These are phyloP conservation scores for Eupelmus urozonus DNA, from an alignment of 2,888 invertebrate genomes.

Conservation along the genomic window DNA sequence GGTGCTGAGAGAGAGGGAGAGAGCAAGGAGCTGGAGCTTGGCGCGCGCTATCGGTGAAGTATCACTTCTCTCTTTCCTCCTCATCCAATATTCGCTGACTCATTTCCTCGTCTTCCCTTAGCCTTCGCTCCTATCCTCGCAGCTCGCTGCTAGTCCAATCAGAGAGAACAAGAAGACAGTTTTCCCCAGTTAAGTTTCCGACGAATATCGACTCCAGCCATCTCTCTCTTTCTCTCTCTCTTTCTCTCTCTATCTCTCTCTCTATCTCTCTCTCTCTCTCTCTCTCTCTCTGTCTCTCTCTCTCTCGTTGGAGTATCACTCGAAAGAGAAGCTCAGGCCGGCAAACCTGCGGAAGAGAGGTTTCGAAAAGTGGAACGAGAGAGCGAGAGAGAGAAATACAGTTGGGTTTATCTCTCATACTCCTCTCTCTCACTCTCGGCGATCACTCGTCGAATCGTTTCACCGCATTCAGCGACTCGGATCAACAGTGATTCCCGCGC, in stretches of 20 bases:
- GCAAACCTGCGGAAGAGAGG: not conserved
- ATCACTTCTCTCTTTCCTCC: slow-evolving; percentile 35
- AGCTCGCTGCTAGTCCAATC: slow-evolving; percentile 42
- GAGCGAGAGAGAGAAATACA: slow-evolving; percentile 13
- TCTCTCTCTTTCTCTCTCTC: slow-evolving; percentile 8
- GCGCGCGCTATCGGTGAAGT: slow-evolving; percentile 41
- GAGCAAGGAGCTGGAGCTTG: not conserved
- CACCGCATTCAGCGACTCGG: slow-evolving; percentile 29
- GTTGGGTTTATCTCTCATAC: not conserved
- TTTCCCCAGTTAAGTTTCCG: slow-evolving; percentile 49
- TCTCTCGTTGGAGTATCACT: slow-evolving; percentile 20
- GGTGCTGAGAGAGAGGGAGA: not conserved
- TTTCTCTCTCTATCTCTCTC: slow-evolving; percentile 1
- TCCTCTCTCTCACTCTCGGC: too few species aligned
- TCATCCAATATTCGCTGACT: slow-evolving; percentile 55
- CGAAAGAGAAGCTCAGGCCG: slow-evolving; percentile 1
- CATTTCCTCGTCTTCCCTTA: slow-evolving; percentile 50
- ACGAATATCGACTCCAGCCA: slow-evolving; percentile 41
- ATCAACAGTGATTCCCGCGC: slow-evolving; percentile 32
- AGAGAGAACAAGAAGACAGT: slow-evolving; percentile 52
- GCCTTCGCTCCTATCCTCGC: slow-evolving; percentile 4
- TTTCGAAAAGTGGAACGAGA: slow-evolving; percentile 30
- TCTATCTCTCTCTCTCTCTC: not conserved
- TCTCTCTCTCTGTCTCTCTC: slow-evolving; percentile 14
- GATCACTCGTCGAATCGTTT: slow-evolving; percentile 22